phyloP scores from a whole-genome alignment of 2,797 vertebrate species.

The Schizopygopsis pylzovi region DNA sequence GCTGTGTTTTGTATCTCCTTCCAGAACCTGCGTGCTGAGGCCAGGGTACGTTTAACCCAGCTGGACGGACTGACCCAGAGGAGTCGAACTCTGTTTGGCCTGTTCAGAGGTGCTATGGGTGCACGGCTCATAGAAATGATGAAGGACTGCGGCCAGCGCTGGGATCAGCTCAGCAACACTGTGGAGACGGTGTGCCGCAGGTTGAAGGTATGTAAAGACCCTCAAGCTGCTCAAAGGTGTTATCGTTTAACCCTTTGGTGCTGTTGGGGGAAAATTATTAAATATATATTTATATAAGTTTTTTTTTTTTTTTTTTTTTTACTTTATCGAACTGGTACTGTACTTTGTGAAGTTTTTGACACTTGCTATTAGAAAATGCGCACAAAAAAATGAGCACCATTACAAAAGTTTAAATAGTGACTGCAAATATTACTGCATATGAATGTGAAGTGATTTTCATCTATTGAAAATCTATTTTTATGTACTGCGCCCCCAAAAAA shows the following conservation, averaged over 20 bases:
- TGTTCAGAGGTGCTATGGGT: constrained; percentile 64
- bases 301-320: not conserved
- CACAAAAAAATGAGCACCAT: not conserved
- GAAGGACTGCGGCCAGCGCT: constrained; percentile 71
- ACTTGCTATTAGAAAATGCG: not conserved
- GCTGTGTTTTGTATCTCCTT: constrained; percentile 8
- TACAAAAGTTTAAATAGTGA: not conserved
- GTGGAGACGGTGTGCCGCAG: constrained; percentile 66
- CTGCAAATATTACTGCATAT: not conserved
- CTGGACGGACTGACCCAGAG: constrained; percentile 74
- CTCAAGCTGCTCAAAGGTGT: not conserved
- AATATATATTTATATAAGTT: too few relatives aligned
- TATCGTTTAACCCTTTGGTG: not conserved
- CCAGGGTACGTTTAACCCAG: constrained; percentile 67
- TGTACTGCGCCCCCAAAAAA: too few relatives aligned
- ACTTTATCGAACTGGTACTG: not conserved
- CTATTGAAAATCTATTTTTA: not conserved
- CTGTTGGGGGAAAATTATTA: too few relatives aligned
- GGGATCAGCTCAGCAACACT: constrained; percentile 71
- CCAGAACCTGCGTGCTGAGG: constrained; percentile 73
- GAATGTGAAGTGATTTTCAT: not conserved
- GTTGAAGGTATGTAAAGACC: constrained; percentile 70
- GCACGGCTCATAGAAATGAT: constrained; percentile 65
- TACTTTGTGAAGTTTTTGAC: not conserved
- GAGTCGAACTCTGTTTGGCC: constrained; percentile 67